Evolutionary conservation across 2,888 invertebrate genomes (phyloP).

Genomic region (Phyto melanocephala): DNA sequence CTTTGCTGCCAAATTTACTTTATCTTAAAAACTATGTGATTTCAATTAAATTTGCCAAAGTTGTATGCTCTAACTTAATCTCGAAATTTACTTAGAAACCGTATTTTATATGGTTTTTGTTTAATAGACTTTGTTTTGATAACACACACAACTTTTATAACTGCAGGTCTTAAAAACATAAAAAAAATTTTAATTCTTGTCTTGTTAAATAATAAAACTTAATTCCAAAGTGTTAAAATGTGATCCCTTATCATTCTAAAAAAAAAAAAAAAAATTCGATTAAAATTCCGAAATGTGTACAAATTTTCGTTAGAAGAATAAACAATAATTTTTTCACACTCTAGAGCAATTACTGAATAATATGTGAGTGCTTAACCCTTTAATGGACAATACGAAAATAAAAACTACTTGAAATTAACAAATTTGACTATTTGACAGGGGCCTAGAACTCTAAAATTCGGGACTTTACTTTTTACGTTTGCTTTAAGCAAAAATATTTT

Average conservation of each 20-base stretch:
- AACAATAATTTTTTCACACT: background rate
- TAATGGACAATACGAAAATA: background rate
- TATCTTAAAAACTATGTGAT: no score
- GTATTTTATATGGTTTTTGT: background rate
- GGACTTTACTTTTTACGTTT: no score
- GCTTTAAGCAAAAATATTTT: no score
- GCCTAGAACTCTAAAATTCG: no score
- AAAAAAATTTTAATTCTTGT: background rate
- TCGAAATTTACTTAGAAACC: background rate
- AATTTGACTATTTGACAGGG: no score
- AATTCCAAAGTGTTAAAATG: conserved; percentile 25
- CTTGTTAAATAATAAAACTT: background rate
- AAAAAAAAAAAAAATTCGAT: background rate
- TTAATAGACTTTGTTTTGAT: no score
- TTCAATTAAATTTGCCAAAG: no score
- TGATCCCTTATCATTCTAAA: conserved; percentile 4
- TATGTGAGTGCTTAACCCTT: background rate
- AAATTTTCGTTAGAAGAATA: background rate
- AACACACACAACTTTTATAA: conserved; percentile 3
- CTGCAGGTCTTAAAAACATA: background rate
- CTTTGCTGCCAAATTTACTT: no score
- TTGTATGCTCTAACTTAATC: background rate
- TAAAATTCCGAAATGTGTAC: background rate
- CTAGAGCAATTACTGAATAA: background rate
- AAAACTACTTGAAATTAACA: no score